phyloP scores from a whole-genome alignment of 2,888 invertebrate species.

The Drosophila mulleri region DNA sequence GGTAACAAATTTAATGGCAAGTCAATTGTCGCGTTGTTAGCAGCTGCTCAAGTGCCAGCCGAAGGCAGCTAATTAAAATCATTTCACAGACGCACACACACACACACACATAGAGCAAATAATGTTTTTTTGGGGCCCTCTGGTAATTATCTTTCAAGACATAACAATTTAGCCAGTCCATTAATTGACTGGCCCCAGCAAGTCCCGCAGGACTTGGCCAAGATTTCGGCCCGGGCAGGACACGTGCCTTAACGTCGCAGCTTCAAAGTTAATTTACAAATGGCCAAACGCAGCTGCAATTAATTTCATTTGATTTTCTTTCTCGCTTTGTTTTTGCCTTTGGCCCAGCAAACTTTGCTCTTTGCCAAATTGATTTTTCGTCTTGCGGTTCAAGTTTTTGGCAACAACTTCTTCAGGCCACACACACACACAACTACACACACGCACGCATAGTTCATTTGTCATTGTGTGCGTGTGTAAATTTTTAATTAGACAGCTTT shows the following conservation, averaged over 20 bases:
- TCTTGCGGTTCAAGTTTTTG: constrained; percentile 53
- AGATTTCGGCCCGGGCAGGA: constrained; percentile 49
- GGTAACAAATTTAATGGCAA: constrained; percentile 59
- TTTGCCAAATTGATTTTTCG: constrained; percentile 75
- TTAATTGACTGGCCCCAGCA: constrained; percentile 61
- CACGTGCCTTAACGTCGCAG: constrained; percentile 59
- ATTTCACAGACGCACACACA: constrained; percentile 64
- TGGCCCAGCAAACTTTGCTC: constrained; percentile 69
- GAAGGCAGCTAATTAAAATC: constrained; percentile 78
- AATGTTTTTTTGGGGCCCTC: constrained; percentile 35
- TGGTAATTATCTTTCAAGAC: constrained; percentile 81
- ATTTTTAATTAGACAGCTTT: constrained; percentile 79
- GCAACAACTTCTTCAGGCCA: constrained; percentile 27
- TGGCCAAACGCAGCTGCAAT: constrained; percentile 68
- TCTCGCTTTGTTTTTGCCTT: constrained; percentile 11
- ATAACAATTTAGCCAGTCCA: constrained; percentile 82
- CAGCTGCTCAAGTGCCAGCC: constrained; percentile 60
- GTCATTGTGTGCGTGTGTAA: constrained; percentile 56
- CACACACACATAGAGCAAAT: constrained; percentile 47
- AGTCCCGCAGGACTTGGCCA: constrained; percentile 41
- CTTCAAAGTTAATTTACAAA: constrained; percentile 75
- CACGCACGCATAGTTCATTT: constrained; percentile 35
- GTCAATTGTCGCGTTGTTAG: constrained; percentile 72
- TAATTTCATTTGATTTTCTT: constrained; percentile 76
- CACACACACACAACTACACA: constrained; percentile 6